Percentiles rank a stretch among this genome's conserved stretches.
These are phyloP conservation scores for Philereme transversata DNA, from an alignment of 2,888 invertebrate genomes.

Conservation along the genomic window DNA sequence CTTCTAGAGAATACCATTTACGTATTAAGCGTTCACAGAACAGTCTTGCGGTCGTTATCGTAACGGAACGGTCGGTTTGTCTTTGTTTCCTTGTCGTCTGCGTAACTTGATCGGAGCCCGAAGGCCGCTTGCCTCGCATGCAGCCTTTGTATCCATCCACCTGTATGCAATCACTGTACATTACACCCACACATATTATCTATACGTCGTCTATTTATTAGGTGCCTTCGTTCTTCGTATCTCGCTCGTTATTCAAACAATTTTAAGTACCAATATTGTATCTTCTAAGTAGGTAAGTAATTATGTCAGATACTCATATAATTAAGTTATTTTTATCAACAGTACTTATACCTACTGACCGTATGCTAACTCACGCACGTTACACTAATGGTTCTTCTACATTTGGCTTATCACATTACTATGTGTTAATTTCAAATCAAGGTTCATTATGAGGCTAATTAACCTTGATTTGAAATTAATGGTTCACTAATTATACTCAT, in stretches of 20 bases:
- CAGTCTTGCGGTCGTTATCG: constrained; percentile 30
- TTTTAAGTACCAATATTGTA: no score
- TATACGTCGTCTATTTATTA: constrained; percentile 2
- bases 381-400: constrained; percentile 6
- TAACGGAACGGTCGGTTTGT: constrained; percentile 32
- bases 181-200: constrained; percentile 1
- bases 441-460: neutral
- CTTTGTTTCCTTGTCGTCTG: constrained; percentile 30
- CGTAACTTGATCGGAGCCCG: constrained; percentile 33
- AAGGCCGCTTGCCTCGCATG: constrained; percentile 28
- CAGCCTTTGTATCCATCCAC: constrained; percentile 8
- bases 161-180: neutral
- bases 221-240: neutral
- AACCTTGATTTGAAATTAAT: constrained; percentile 27
- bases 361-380: no score
- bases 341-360: no score
- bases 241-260: constrained; percentile 14
- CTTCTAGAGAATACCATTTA: constrained; percentile 13
- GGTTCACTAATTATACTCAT: constrained; percentile 13
- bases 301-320: no score
- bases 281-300: no score
- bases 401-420: no score
- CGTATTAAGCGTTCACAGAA: neutral
- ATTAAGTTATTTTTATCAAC: no score
- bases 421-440: no score